Base-by-base conservation (phyloP, 2,797 vertebrate genomes). In the Neostethus bicornis region DNA sequence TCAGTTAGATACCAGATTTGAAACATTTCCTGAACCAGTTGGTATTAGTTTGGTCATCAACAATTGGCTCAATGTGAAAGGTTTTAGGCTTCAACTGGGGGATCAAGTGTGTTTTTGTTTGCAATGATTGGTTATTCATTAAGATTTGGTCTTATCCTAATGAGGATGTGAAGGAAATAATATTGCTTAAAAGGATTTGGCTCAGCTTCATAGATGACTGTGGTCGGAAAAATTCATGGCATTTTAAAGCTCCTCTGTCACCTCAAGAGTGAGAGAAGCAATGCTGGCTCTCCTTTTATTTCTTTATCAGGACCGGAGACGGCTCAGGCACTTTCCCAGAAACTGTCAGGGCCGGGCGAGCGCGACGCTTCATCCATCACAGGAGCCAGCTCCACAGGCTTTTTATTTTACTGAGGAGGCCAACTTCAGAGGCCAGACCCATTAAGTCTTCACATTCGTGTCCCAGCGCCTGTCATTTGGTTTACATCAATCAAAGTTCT, bases 291-390 rank as follows among this genome's bases (percentile, higher is more conserved):
- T 70, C 68, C 76, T 75, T 71, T 82, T 80, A 80, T 85, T 88
- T 85, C 84, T 89, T 89, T 89, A 87, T 91, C 88, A 82, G 79
- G 66, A 70, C 70, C 61, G 72, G 85, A 86, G 85, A 86, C 70
- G 55, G 75, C 71, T 70, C 63, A 42, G 66, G 70, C 60, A 44
- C 84, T 84, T 90, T 90, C 89, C 90, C 88, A 90, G 89, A 91
- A 90, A 73, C 82, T 90, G 90, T 90, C 90, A 90, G 62, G 53
- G 62, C 66, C 51, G 31, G 32, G 75, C 32, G 53, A 85, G 80
- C 70, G 42, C 80, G 71, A 73, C 87, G 87, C 86, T 88, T 88
- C 87, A 91, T 91, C 89, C 87, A 90, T 90, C 89, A 90, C 80
- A 24, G 57, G 70, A 83, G 78, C 83, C 79, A 70, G 77, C 75